A percentile compares a stretch with the other conserved stretches of the same genome.
Conservation (phyloP, 2,888 invertebrate species). For the Acanthoscelides obtectus region DNA sequence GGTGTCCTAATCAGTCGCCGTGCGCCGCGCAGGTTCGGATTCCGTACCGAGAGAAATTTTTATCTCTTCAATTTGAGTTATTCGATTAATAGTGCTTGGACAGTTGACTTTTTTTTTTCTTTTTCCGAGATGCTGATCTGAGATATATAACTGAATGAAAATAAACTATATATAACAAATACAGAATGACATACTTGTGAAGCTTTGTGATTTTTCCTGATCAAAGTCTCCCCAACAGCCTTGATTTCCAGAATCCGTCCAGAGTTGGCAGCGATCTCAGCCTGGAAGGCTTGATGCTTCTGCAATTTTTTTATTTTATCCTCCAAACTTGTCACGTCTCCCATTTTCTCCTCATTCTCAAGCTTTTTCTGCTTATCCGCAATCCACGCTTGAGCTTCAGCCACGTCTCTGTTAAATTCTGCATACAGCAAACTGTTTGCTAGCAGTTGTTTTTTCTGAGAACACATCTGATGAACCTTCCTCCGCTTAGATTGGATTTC, state of each 20-base stretch:
- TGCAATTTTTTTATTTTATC: constrained; percentile 94
- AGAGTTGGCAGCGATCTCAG: constrained; percentile 84
- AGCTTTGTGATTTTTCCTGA: constrained; percentile 67
- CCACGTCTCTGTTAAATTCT: constrained; percentile 88
- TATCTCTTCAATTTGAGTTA: too few species aligned
- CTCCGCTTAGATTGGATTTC: constrained; percentile 70
- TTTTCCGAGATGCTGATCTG: too few species aligned
- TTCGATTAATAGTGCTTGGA: too few species aligned
- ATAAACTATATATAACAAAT: too few species aligned
- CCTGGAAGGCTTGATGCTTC: constrained; percentile 92
- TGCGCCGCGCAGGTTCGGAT: too few species aligned
- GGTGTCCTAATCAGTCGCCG: too few species aligned
- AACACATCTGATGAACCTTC: constrained; percentile 64
- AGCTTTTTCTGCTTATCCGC: constrained; percentile 86
- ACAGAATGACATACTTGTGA: constrained; percentile 49
- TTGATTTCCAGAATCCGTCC: constrained; percentile 80
- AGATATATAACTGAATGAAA: too few species aligned
- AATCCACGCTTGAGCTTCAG: constrained; percentile 88
- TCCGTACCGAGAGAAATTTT: too few species aligned
- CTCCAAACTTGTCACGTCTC: constrained; percentile 73
- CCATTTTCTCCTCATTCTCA: constrained; percentile 70
- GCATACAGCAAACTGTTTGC: constrained; percentile 77
- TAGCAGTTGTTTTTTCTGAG: constrained; percentile 63
- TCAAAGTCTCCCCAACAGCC: constrained; percentile 62
- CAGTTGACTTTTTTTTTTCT: too few species aligned